Evolutionary conservation across 2,797 vertebrate species (phyloP).

Genomic region (Myioborus miniatus): DNA sequence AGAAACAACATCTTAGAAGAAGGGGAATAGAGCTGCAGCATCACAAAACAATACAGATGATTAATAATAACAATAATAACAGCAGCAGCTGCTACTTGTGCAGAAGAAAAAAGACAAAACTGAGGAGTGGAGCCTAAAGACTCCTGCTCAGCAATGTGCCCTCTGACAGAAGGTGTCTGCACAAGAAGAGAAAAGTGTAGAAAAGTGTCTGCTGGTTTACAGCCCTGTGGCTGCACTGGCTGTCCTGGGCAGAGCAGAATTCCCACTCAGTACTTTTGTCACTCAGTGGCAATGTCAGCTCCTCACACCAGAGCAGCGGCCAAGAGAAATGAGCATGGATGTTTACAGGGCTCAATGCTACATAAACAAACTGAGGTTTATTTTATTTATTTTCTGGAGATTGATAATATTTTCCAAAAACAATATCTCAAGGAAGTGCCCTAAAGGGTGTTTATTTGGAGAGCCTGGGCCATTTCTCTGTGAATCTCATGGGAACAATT

Average conservation of each 20-base stretch:
- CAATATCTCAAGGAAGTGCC: background rate
- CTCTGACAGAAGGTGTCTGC: background rate
- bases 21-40: background rate
- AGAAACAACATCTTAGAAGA: background rate
- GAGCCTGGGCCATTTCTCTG: background rate
- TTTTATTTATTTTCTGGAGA: constrained; percentile 4
- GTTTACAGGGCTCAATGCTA: background rate
- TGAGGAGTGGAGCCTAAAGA: background rate
- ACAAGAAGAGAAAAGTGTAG: background rate
- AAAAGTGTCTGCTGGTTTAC: background rate
- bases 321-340: background rate
- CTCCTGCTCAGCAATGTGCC: background rate
- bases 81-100: background rate
- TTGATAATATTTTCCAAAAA: background rate
- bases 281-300: background rate
- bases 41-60: background rate
- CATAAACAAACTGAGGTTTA: background rate
- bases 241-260: background rate
- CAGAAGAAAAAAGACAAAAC: background rate
- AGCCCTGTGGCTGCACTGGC: background rate
- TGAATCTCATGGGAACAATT: background rate
- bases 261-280: background rate
- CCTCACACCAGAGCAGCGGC: background rate
- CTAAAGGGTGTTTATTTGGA: background rate
- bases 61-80: background rate